Conservation (phyloP, 2,113 vertebrate genomes). For the Leptobrachium leishanense region DNA sequence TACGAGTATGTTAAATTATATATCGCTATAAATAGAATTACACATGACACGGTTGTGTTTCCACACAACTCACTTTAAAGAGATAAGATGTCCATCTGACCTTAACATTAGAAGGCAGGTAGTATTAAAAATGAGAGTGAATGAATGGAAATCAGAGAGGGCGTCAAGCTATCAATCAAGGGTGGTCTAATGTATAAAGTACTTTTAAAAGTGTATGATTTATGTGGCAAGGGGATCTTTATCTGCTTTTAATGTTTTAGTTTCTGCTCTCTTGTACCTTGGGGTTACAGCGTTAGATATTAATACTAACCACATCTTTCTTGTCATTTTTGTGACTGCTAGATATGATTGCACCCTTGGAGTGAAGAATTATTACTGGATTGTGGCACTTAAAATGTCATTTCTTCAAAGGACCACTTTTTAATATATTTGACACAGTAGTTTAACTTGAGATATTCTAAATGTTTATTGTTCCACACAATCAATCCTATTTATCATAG, state of each 20-base stretch:
- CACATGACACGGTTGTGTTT: too few relatives aligned
- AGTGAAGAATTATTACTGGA: slow-evolving; percentile 2
- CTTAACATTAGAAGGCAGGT: too few relatives aligned
- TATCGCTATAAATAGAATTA: too few relatives aligned
- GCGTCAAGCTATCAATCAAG: background rate
- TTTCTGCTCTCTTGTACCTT: background rate
- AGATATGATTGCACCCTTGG: slow-evolving; percentile 27
- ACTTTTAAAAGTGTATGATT: slow-evolving; percentile 22
- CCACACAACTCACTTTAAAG: too few relatives aligned
- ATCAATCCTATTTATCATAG: background rate
- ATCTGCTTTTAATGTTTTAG: slow-evolving; percentile 5
- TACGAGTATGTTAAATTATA: too few relatives aligned
- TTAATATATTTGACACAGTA: background rate
- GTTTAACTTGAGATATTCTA: background rate
- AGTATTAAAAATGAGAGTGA: too few relatives aligned
- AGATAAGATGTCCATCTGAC: too few relatives aligned
- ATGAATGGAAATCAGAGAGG: background rate
- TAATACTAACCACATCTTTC: background rate
- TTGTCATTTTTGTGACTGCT: slow-evolving; percentile 6
- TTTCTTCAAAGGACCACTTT: too few relatives aligned
- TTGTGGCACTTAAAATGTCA: too few relatives aligned
- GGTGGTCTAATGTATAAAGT: background rate
- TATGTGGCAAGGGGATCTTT: slow-evolving; percentile 7
- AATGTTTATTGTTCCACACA: background rate
- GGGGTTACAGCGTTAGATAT: background rate